Percentiles rank a stretch among this genome's conserved stretches.
These are phyloP conservation scores for Drosophila carrolli DNA, from an alignment of 1,140 invertebrate species.

Conservation along the genomic window DNA sequence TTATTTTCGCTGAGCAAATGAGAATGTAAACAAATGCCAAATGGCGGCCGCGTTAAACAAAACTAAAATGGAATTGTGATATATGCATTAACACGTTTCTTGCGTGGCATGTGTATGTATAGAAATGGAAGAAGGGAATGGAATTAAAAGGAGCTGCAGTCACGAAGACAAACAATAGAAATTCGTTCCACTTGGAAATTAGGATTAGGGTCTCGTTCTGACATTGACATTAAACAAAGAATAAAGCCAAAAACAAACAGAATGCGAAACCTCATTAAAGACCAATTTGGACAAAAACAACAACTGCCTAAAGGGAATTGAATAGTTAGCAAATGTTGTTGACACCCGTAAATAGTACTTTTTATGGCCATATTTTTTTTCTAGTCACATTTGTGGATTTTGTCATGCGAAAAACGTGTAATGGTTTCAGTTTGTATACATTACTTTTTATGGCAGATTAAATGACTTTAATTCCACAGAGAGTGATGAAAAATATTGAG, in stretches of 20 bases:
- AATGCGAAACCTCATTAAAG: slow-evolving; percentile 31
- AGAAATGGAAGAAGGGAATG: not conserved
- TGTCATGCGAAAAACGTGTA: slow-evolving; percentile 6
- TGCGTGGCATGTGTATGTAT: slow-evolving; percentile 11
- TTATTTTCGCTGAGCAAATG: slow-evolving; percentile 39
- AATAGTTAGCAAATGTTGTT: slow-evolving; percentile 24
- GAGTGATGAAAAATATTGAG: not conserved
- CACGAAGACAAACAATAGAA: slow-evolving; percentile 32
- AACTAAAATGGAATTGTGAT: slow-evolving; percentile 46
- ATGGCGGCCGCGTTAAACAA: slow-evolving; percentile 37
- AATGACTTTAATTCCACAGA: slow-evolving; percentile 7
- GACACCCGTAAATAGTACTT: slow-evolving; percentile 19
- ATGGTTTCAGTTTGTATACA: not conserved
- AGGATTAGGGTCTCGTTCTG: slow-evolving; percentile 27
- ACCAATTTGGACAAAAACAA: slow-evolving; percentile 20
- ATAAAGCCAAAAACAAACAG: not conserved
- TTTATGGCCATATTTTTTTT: slow-evolving; percentile 15
- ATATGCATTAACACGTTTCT: slow-evolving; percentile 39
- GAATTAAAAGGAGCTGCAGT: slow-evolving; percentile 2
- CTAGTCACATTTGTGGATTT: not conserved
- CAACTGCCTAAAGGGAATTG: slow-evolving; percentile 1
- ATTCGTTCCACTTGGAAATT: slow-evolving; percentile 40
- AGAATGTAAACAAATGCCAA: slow-evolving; percentile 73
- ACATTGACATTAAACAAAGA: slow-evolving; percentile 35
- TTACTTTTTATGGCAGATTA: slow-evolving; percentile 13